A percentile compares a stretch with the other conserved stretches of the same genome.
Conservation (phyloP, 2,797 vertebrate genomes). For the Lagodon rhomboides region DNA sequence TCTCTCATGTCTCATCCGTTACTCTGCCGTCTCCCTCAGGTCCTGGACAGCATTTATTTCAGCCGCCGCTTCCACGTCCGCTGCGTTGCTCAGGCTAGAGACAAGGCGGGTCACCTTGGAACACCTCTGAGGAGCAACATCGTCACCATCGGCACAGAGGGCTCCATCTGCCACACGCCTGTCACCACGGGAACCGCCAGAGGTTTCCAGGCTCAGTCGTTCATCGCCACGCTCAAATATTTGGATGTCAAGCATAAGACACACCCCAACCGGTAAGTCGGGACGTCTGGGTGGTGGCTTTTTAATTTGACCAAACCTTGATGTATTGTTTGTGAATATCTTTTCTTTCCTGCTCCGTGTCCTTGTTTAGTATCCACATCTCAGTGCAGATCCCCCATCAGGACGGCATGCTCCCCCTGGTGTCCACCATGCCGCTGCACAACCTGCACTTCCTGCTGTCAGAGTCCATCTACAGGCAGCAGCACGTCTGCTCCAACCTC, state of each 20-base stretch:
- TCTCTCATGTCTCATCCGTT: neutral
- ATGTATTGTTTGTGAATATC: accelerated
- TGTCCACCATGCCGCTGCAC: slow-evolving; percentile 97
- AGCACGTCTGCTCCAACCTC: slow-evolving; percentile 97
- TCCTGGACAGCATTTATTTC: slow-evolving; percentile 98
- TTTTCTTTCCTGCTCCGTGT: neutral
- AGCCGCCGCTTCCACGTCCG: slow-evolving; percentile 96
- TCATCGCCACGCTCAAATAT: slow-evolving; percentile 96
- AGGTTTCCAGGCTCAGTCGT: slow-evolving; percentile 98
- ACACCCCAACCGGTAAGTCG: slow-evolving; percentile 93
- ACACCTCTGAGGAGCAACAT: slow-evolving; percentile 95
- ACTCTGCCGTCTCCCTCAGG: slow-evolving; percentile 78
- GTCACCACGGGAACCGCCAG: slow-evolving; percentile 95
- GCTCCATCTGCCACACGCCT: slow-evolving; percentile 96
- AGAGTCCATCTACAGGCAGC: slow-evolving; percentile 97
- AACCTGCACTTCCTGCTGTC: slow-evolving; percentile 98
- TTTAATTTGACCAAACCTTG: neutral
- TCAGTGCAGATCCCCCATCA: slow-evolving; percentile 99
- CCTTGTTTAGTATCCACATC: slow-evolving; percentile 92
- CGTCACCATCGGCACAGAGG: slow-evolving; percentile 93
- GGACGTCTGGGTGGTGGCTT: accelerated
- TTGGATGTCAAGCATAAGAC: slow-evolving; percentile 98
- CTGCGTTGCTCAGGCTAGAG: slow-evolving; percentile 96
- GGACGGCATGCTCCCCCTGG: slow-evolving; percentile 97
- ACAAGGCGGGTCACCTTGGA: slow-evolving; percentile 92